These are phyloP conservation scores for Sycophila sp. DNA, from an alignment of 1,140 invertebrate genomes.

Conservation along the genomic window DNA sequence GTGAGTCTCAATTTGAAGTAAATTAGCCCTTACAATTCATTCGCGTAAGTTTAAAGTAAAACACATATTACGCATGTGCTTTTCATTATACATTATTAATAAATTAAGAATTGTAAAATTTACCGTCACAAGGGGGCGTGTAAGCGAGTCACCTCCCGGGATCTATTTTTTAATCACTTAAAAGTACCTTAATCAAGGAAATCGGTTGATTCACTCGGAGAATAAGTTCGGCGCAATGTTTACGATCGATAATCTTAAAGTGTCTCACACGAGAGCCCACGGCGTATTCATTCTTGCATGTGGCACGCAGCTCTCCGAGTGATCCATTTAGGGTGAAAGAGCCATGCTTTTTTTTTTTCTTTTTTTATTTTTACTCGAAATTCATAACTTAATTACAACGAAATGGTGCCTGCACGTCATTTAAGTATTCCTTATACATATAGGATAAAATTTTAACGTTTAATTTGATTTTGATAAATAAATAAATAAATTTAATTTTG, in stretches of 20 bases:
- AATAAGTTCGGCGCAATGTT: neutral
- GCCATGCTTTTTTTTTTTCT: slow-evolving; percentile 35
- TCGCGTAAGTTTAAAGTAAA: too few species aligned
- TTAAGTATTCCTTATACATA: too few species aligned
- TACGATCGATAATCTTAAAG: slow-evolving; percentile 25
- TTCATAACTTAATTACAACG: slow-evolving; percentile 17
- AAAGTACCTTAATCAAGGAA: neutral
- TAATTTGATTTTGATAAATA: slow-evolving; percentile 2
- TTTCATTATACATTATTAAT: neutral
- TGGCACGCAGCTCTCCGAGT: slow-evolving; percentile 14
- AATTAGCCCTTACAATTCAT: too few species aligned
- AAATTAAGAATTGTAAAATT: neutral
- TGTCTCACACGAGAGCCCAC: slow-evolving; percentile 11
- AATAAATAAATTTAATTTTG: neutral
- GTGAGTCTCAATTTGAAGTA: too few species aligned
- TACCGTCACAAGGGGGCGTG: neutral
- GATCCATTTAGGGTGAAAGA: slow-evolving; percentile 24
- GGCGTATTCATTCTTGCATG: slow-evolving; percentile 30
- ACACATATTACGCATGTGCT: neutral
- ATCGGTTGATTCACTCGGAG: neutral
- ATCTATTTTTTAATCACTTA: too few species aligned
- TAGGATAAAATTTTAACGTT: too few species aligned
- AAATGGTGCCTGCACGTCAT: too few species aligned
- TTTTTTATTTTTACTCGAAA: slow-evolving; percentile 19
- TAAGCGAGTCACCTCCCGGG: neutral